A percentile compares a stretch with the other conserved stretches of the same genome.
Conservation (phyloP, 2,113 vertebrate genomes). For the Ceuthmochares aereus region DNA sequence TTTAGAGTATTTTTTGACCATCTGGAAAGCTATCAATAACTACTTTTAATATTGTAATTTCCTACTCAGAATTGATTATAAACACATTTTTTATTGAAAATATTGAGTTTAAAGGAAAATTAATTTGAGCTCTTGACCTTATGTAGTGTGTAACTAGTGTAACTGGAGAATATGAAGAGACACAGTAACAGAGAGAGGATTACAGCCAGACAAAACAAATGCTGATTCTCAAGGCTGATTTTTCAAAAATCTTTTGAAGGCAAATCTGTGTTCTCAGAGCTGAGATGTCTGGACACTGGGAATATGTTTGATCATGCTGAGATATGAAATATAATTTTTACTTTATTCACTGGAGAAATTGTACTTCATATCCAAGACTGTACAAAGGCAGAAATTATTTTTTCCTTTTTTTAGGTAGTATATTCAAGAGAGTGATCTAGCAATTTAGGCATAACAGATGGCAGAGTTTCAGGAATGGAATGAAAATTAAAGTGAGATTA, state of each 20-base stretch:
- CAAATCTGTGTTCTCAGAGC: neutral
- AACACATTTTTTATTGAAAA: neutral
- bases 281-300: neutral
- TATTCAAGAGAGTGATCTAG: neutral
- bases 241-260: neutral
- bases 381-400: neutral
- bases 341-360: neutral
- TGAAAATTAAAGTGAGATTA: slow-evolving; percentile 25
- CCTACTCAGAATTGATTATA: neutral
- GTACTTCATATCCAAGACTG: neutral
- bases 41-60: neutral
- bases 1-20: neutral
- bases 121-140: neutral
- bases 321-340: neutral
- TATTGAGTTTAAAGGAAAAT: neutral
- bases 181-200: neutral
- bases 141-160: neutral
- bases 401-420: neutral
- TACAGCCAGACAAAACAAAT: slow-evolving; percentile 11
- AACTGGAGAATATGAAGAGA: neutral
- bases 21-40: neutral
- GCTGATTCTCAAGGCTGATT: neutral
- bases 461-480: slow-evolving; percentile 31
- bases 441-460: slow-evolving; percentile 23
- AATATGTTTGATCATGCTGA: neutral